Evolutionary conservation across 2,797 vertebrate genomes (phyloP), one percentile per base, ranked within the genome.

Genomic region (Oreortyx pictus): DNA sequence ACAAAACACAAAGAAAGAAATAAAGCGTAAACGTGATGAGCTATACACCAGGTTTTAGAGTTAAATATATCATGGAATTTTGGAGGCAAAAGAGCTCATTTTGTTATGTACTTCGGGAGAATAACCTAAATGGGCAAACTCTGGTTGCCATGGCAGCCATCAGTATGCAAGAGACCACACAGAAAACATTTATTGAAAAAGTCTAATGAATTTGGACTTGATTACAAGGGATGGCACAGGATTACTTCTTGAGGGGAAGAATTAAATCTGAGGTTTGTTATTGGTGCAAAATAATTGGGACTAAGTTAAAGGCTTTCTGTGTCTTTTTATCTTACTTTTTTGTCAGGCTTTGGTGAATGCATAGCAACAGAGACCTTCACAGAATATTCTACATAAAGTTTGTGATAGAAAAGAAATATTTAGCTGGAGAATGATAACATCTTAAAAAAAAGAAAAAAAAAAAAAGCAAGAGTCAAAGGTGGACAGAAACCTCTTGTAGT

Each of bases 181-280:
- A 4, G 60, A 88, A 96, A 93, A 67, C 39, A 61, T 24, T 84
- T 81, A 67, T 29, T 91, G 77, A 82, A 95, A 95, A 88, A 49
- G 20, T 60, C 47, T 91, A 92, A 93, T 79, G 50, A 89, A 88
- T 82, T 65, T 92, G 89, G 67, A 82, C 77, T 79, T 91, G 47
- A 88, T 81, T 93, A 73, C 1, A 20, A 73, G 29, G 24, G 35
- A 72, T 39, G 11, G 70, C 85, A 14, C n/a, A 56, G 35, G n/a
- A 24, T 66, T 59, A 54, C 46, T 68, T 94, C 70, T 89, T 43
- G 24, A 74, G n/a, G 41, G 76, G 14, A 94, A 81, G 33, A 83
- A 78, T 72, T 79, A 81, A 86, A 78, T 72, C 57, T 72, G 54
- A 79, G 10, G 3, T 11, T 46, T 90, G 23, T 82, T 57, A 66